Base-by-base conservation (phyloP, 2,113 vertebrate species). In the Coracopsis vasa region DNA sequence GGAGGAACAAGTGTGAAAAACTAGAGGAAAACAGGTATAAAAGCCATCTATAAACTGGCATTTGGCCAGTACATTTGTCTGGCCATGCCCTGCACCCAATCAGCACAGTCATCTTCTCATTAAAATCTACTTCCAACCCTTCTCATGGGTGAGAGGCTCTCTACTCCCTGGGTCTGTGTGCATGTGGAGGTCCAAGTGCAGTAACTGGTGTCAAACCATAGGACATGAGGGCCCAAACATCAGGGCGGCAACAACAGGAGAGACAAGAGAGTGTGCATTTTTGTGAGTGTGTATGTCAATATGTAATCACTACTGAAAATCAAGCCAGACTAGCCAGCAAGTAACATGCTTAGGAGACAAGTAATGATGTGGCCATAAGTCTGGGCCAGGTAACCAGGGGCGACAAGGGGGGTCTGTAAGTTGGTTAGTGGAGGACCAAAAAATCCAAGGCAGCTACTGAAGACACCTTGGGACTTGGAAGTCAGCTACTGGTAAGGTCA, bases 341-440 rank as follows among this genome's bases (percentile, higher is more conserved):
- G 53, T 0, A 81, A 9, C 31, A 69, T 3, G 2, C 60, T 73
- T 56, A 54, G 14, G 16, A 90, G 48, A 28, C 28, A 80, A 48
- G 10, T 13, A 31, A 0, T 69, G 24, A 29, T 50, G 15, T 47
- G 44, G 41, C 58, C 5, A 0, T 13, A 69, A 51, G 25, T 28
- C 41, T 56, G 50, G 18, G 27, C 14, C 41, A 19, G 23, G 21
- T 42, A 77, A 58, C 6, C 15, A 37, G 1, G 0, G 5, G 3
- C 7, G 2, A 51, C 11, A 82, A 71, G 41, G 62, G 24, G 5
- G 17, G 2, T 67, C 21, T 77, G 23, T 31, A 77, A 80, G 14
- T 8, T 45, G 35, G 24, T 28, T 41, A 48, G n/a, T 45, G 23
- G 16, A 53, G 7, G 11, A 75, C 11, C 3, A 53, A 9, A 5